A percentile compares a stretch with the other conserved stretches of the same genome.
Evolutionary conservation across 1,140 invertebrate genomes (phyloP).

Genomic region (Papilio dardanus): DNA sequence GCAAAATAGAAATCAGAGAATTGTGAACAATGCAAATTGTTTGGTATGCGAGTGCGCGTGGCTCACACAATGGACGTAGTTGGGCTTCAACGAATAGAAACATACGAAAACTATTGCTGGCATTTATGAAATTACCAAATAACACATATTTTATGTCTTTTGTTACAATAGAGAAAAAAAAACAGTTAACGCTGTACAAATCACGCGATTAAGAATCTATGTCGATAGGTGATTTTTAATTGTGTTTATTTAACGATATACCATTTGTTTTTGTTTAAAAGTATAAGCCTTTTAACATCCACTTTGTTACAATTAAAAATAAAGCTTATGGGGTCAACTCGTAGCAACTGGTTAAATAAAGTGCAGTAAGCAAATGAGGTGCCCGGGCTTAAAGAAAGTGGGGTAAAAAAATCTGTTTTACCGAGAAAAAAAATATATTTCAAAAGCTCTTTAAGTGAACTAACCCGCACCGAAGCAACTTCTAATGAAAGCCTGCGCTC

Average conservation of each 20-base stretch:
- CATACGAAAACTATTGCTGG: not conserved
- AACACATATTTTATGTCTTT: too few species aligned
- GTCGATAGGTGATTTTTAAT: too few species aligned
- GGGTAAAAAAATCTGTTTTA: constrained; percentile 7
- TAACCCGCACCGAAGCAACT: constrained; percentile 7
- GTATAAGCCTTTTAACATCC: too few species aligned
- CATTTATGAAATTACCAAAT: not conserved
- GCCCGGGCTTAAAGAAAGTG: constrained; percentile 13
- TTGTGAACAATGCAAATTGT: constrained; percentile 23
- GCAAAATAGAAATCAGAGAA: not conserved
- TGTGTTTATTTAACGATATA: too few species aligned
- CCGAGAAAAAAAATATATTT: constrained; percentile 14
- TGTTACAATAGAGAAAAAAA: too few species aligned
- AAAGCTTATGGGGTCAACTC: not conserved
- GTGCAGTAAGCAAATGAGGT: constrained; percentile 15
- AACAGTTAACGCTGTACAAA: too few species aligned
- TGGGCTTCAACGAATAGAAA: constrained; percentile 17
- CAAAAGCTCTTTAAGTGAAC: constrained; percentile 20
- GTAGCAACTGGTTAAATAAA: constrained; percentile 1
- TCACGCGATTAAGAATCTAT: too few species aligned
- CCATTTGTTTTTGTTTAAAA: too few species aligned
- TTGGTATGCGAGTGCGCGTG: not conserved
- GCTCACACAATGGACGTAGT: constrained; percentile 28
- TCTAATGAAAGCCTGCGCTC: constrained; percentile 1
- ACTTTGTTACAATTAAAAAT: not conserved